A percentile compares a stretch with the other conserved stretches of the same genome.
phyloP scores from a whole-genome alignment of 2,797 vertebrate genomes.

The Eulemur coronatus region DNA sequence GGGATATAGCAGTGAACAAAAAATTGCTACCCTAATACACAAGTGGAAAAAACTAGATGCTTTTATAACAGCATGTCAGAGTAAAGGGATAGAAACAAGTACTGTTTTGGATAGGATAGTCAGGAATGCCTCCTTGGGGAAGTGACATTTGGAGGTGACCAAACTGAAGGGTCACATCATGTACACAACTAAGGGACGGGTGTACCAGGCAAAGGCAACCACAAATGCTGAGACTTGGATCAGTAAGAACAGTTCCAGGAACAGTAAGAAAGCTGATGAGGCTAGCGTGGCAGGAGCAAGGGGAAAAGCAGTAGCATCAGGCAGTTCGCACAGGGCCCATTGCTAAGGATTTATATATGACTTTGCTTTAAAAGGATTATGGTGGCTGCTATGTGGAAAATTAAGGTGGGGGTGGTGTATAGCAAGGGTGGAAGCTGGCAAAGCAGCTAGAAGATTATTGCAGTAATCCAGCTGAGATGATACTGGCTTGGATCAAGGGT shows the following conservation, averaged over 20 bases:
- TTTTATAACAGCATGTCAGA: background rate
- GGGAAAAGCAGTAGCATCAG: background rate
- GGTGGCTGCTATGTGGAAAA: background rate
- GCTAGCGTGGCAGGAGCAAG: fast-evolving
- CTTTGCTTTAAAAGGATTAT: background rate
- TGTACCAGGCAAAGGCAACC: background rate
- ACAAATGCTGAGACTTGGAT: background rate
- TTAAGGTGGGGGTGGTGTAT: background rate
- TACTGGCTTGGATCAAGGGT: background rate
- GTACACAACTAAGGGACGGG: background rate
- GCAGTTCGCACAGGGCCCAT: background rate
- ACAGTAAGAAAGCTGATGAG: background rate
- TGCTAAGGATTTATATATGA: background rate
- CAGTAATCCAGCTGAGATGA: background rate
- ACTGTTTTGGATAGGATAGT: background rate
- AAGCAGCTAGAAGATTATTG: background rate
- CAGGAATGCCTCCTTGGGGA: background rate
- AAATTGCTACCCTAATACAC: background rate
- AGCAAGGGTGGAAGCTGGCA: background rate
- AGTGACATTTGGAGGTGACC: background rate
- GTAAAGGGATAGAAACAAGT: background rate
- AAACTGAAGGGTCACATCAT: background rate
- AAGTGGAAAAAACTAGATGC: background rate
- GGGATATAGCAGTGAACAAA: background rate
- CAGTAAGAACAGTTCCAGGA: background rate